A percentile compares a stretch with the other conserved stretches of the same genome.
phyloP scores from a whole-genome alignment of 2,888 invertebrate species.

The Xestia c-nigrum region DNA sequence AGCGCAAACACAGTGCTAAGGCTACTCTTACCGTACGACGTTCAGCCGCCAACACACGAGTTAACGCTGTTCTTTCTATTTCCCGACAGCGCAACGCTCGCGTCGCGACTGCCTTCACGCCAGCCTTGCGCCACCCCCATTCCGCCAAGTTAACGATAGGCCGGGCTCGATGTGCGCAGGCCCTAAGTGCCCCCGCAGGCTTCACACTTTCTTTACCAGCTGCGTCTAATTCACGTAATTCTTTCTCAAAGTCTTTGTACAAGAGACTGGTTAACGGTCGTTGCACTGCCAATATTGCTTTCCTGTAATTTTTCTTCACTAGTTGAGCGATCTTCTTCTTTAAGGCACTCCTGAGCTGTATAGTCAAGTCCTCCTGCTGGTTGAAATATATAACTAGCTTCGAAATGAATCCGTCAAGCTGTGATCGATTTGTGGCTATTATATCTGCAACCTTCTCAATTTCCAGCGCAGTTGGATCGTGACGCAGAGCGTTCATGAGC shows the following conservation, averaged over 20 bases:
- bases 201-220: slow-evolving; percentile 41
- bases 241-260: slow-evolving; percentile 44
- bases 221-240: slow-evolving; percentile 56
- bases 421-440: slow-evolving; percentile 53
- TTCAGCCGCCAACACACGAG: slow-evolving; percentile 69
- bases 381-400: slow-evolving; percentile 77
- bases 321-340: slow-evolving; percentile 31
- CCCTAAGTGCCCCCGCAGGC: slow-evolving; percentile 71
- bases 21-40: slow-evolving; percentile 72
- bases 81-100: slow-evolving; percentile 69
- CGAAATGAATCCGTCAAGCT: slow-evolving; percentile 71
- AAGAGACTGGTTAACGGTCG: slow-evolving; percentile 56
- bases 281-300: slow-evolving; percentile 50
- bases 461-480: slow-evolving; percentile 71
- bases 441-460: slow-evolving; percentile 64
- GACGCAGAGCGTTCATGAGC: slow-evolving; percentile 78
- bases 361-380: slow-evolving; percentile 74
- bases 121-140: slow-evolving; percentile 72
- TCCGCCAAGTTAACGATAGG: slow-evolving; percentile 70
- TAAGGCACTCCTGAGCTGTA: slow-evolving; percentile 56
- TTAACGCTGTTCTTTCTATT: slow-evolving; percentile 62
- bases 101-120: slow-evolving; percentile 77
- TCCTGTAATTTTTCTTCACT: slow-evolving; percentile 12
- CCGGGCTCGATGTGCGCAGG: slow-evolving; percentile 72
- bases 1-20: slow-evolving; percentile 62